These are phyloP conservation scores for Iphiclides podalirius DNA, from an alignment of 2,888 invertebrate genomes.

Conservation along the genomic window DNA sequence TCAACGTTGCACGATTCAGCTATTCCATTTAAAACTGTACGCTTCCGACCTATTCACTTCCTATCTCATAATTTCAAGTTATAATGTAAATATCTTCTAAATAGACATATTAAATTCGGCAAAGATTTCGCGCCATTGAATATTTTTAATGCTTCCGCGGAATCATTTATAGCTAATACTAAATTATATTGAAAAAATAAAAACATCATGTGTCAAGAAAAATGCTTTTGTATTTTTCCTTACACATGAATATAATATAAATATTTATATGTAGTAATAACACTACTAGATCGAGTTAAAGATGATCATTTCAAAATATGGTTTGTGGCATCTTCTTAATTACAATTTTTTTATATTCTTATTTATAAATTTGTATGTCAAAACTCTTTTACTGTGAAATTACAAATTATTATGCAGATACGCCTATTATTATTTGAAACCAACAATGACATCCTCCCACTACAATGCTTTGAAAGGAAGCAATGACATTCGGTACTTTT, in stretches of 20 bases:
- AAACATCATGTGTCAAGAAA: too few relatives aligned
- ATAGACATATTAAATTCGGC: constrained; percentile 24
- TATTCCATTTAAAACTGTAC: constrained; percentile 61
- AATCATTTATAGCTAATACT: neutral
- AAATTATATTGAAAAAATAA: neutral
- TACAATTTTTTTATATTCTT: too few relatives aligned
- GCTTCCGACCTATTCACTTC: constrained; percentile 72
- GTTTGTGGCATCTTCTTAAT: too few relatives aligned
- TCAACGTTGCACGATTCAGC: constrained; percentile 56
- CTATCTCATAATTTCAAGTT: constrained; percentile 40
- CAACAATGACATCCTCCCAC: constrained; percentile 64
- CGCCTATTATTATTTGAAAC: constrained; percentile 63
- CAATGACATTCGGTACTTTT: constrained; percentile 76
- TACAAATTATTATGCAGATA: constrained; percentile 33
- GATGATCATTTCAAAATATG: too few relatives aligned
- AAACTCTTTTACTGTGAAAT: too few relatives aligned
- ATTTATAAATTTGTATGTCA: too few relatives aligned
- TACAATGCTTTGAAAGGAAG: constrained; percentile 73
- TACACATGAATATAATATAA: too few relatives aligned
- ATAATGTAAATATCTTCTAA: constrained; percentile 33
- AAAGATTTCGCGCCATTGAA: neutral
- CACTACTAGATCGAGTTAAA: too few relatives aligned
- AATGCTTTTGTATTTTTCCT: too few relatives aligned
- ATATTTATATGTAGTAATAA: too few relatives aligned
- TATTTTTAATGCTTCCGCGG: neutral